Conservation (phyloP, 1,140 invertebrate genomes). For the Laodelphax striatellus region DNA sequence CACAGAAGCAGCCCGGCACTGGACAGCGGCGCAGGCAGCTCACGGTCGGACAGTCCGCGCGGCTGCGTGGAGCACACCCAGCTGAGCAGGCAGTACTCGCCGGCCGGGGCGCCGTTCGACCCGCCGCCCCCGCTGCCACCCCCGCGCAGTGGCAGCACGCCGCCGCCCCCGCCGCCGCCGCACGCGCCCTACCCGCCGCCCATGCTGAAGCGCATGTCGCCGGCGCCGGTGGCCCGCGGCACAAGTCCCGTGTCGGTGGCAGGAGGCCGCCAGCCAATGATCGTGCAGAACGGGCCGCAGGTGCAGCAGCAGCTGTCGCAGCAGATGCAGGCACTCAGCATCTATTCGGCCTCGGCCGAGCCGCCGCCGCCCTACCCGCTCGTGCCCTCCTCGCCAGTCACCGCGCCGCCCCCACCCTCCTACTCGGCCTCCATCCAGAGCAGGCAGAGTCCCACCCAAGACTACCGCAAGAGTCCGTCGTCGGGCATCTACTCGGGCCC, state of each 20-base stretch:
- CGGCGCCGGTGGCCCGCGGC: constrained; percentile 55
- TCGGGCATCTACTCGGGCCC: constrained; percentile 70
- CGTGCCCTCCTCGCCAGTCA: constrained; percentile 39
- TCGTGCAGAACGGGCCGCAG: constrained; percentile 69
- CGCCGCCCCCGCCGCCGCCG: constrained; percentile 61
- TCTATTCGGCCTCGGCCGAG: constrained; percentile 33
- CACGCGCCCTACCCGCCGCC: constrained; percentile 49
- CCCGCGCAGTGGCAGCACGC: constrained; percentile 45
- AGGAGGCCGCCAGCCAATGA: constrained; percentile 56
- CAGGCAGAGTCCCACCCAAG: constrained; percentile 72
- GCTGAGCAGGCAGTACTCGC: constrained; percentile 51
- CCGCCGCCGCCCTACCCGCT: constrained; percentile 65
- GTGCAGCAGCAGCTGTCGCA: constrained; percentile 74
- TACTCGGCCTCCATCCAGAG: constrained; percentile 77
- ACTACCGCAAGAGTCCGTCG: constrained; percentile 63
- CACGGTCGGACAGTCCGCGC: constrained; percentile 76
- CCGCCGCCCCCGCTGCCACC: constrained; percentile 33
- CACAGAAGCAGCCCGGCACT: constrained; percentile 72
- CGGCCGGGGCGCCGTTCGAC: constrained; percentile 43
- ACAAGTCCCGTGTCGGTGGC: constrained; percentile 72
- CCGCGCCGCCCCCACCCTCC: constrained; percentile 63
- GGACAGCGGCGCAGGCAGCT: constrained; percentile 76
- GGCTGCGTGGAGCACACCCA: constrained; percentile 35
- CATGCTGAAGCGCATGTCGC: constrained; percentile 77
- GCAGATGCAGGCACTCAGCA: constrained; percentile 73